Percentiles rank a stretch among this genome's conserved stretches.
phyloP scores from a whole-genome alignment of 1,140 invertebrate genomes.

The Ladona fulva region DNA sequence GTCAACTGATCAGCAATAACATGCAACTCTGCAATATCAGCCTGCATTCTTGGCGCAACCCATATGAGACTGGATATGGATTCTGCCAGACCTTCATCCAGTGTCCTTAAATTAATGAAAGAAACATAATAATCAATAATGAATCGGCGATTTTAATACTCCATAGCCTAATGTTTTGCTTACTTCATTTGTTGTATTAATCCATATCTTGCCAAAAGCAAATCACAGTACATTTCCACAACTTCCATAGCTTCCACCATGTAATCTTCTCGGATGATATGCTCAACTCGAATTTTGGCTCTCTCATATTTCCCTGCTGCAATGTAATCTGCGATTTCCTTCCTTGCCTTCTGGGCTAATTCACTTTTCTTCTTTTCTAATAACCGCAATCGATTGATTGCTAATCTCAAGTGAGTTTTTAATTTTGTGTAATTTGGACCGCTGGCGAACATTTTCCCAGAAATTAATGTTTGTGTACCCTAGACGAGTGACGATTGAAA shows the following conservation, averaged over 20 bases:
- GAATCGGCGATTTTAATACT: neutral
- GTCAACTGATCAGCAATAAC: slow-evolving; percentile 82
- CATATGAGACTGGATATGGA: slow-evolving; percentile 94
- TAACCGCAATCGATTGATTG: slow-evolving; percentile 87
- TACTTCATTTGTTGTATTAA: slow-evolving; percentile 96
- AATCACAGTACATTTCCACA: slow-evolving; percentile 98
- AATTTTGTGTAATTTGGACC: slow-evolving; percentile 87
- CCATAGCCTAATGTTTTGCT: neutral
- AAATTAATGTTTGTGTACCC: no score
- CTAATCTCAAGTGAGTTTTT: slow-evolving; percentile 89
- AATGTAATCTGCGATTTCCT: slow-evolving; percentile 97
- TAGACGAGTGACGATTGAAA: no score
- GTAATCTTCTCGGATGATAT: slow-evolving; percentile 98
- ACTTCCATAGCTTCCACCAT: slow-evolving; percentile 98
- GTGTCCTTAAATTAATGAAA: slow-evolving; percentile 46
- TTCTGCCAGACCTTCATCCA: slow-evolving; percentile 92
- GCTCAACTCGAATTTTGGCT: slow-evolving; percentile 94
- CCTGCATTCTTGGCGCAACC: slow-evolving; percentile 83
- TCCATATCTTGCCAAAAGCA: slow-evolving; percentile 94
- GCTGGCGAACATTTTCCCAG: slow-evolving; percentile 66
- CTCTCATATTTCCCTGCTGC: slow-evolving; percentile 79
- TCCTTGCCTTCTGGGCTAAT: slow-evolving; percentile 86
- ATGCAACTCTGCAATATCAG: slow-evolving; percentile 82
- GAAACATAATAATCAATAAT: slow-evolving; percentile 6
- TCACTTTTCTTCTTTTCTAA: slow-evolving; percentile 98